Evolutionary conservation across 2,888 invertebrate genomes (phyloP), one percentile per base, ranked within the genome.

Genomic region (Pasiphila rectangulata): DNA sequence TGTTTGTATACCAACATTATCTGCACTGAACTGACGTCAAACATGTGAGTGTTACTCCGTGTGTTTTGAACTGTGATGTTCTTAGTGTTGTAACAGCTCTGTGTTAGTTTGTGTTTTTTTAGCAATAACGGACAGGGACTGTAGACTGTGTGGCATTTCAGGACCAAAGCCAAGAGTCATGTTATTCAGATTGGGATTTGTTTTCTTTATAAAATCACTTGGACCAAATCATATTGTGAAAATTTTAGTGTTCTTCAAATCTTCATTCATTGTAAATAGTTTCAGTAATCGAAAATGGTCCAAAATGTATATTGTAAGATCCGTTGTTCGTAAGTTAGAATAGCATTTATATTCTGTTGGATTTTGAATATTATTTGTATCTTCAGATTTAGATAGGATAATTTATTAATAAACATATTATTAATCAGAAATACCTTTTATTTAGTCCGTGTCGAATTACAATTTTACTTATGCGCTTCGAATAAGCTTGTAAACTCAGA

Each of bases 371-470:
- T 51, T 44, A n/a, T 40, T 21, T 46, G 17, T 37, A 43, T 42
- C 20, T 41, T 32, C 6, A 19, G n/a, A 43, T 36, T 29, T 43
- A 53, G 39, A 36, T 46, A 51, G 44, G 5, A 23, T 51, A 46
- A 54, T 49, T 54, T 51, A 56, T 56, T 25, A 56, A 48, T 46
- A 56, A 48, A 55, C 12, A 34, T 3, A n/a, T 10, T 0, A 24
- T 25, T 25, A 3, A 13, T 13, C 7, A 27, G 6, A 13, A 27
- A 12, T 12, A 27, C 12, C 13, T 13, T 27, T 12, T 25, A 7
- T 27, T 13, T 27, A 3, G 12, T 12, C 10, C 12, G 2, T 25
- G n/a, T n/a, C n/a, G n/a, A n/a, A n/a, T n/a, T n/a, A n/a, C n/a
- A n/a, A n/a, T n/a, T n/a, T n/a, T n/a, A n/a, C n/a, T n/a, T n/a